Conservation (phyloP, 2,113 vertebrate species). For the Polypterus senegalus region DNA sequence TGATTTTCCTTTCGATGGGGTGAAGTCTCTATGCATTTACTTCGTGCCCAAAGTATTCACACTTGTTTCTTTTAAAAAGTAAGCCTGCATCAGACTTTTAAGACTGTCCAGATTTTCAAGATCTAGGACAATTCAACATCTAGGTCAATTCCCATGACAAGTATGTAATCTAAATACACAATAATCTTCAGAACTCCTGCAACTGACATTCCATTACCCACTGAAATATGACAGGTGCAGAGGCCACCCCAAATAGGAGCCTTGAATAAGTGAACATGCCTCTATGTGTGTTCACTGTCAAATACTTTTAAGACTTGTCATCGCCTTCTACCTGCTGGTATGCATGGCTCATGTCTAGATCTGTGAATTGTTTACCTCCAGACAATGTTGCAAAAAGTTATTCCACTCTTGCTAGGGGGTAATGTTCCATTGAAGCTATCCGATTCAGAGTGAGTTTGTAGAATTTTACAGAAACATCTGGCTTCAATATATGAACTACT, state of each 20-base stretch:
- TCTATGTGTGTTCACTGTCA: slow-evolving; percentile 16
- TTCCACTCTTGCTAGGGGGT: slow-evolving; percentile 2
- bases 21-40: slow-evolving; percentile 11
- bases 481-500: neutral
- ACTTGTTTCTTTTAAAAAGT: slow-evolving; percentile 1
- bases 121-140: too few species aligned
- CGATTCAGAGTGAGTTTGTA: slow-evolving; percentile 3
- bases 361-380: slow-evolving; percentile 5
- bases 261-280: slow-evolving; percentile 11
- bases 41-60: slow-evolving; percentile 7
- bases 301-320: slow-evolving; percentile 7
- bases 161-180: slow-evolving; percentile 11
- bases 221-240: slow-evolving; percentile 15
- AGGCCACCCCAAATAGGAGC: slow-evolving; percentile 6
- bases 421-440: neutral
- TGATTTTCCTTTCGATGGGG: slow-evolving; percentile 14
- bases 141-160: slow-evolving; percentile 9
- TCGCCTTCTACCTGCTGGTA: slow-evolving; percentile 6
- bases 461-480: neutral
- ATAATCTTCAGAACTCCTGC: slow-evolving; percentile 9
- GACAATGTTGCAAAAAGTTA: neutral
- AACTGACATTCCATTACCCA: neutral
- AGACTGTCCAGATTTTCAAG: slow-evolving; percentile 5
- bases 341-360: slow-evolving; percentile 8
- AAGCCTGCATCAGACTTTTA: slow-evolving; percentile 8